A percentile compares a stretch with the other conserved stretches of the same genome.
Conservation (phyloP, 2,888 invertebrate species). For the Cheilosia vulpina region DNA sequence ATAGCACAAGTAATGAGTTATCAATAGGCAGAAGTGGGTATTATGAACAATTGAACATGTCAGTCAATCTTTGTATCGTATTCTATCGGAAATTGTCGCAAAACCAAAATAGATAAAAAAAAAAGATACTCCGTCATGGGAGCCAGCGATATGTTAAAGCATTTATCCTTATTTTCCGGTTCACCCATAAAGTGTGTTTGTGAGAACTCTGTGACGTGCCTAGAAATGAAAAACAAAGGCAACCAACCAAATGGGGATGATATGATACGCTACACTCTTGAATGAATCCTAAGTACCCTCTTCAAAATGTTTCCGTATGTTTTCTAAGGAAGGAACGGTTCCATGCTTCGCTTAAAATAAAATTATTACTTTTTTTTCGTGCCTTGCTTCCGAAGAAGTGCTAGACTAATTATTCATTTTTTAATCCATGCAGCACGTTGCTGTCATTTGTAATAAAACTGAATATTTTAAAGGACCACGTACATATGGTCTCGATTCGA, state of each 20-base stretch:
- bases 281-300: slow-evolving; percentile 66
- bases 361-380: slow-evolving; percentile 51
- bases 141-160: slow-evolving; percentile 45
- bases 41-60: slow-evolving; percentile 13
- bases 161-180: slow-evolving; percentile 67
- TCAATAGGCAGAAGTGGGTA: slow-evolving; percentile 3
- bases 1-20: slow-evolving; percentile 9
- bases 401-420: slow-evolving; percentile 65
- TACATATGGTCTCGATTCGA: slow-evolving; percentile 11
- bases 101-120: slow-evolving; percentile 31
- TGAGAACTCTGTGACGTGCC: slow-evolving; percentile 56
- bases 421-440: slow-evolving; percentile 62
- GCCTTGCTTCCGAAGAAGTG: slow-evolving; percentile 51
- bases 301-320: slow-evolving; percentile 70
- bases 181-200: slow-evolving; percentile 46
- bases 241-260: slow-evolving; percentile 57
- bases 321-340: slow-evolving; percentile 36
- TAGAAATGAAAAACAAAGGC: slow-evolving; percentile 51
- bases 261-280: slow-evolving; percentile 60
- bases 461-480: slow-evolving; percentile 44
- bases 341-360: slow-evolving; percentile 57
- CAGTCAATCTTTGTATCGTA: slow-evolving; percentile 33
- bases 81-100: slow-evolving; percentile 23
- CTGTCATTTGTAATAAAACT: slow-evolving; percentile 61
- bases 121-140: slow-evolving; percentile 46